Evolutionary conservation across 2,797 vertebrate species (phyloP), one percentile per base, ranked within the genome.

Genomic region (Sitta carolinensis): DNA sequence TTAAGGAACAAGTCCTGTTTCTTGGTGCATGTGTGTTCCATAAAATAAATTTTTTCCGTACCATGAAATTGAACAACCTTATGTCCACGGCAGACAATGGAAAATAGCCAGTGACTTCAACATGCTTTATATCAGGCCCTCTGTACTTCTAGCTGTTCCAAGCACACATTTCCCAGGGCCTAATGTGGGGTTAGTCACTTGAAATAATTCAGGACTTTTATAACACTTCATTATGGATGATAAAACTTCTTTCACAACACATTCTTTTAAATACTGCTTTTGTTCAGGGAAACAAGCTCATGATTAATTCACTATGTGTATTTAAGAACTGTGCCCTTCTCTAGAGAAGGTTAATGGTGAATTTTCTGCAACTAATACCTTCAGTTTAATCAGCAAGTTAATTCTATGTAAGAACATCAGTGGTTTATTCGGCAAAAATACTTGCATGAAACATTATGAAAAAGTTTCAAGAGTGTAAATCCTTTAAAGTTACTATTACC

Each of bases 201-300:
- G 38, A 95, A 93, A 78, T 68, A 16, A 62, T 78, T 87, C 76
- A 84, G 66, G 66, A 47, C 54, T 69, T 92, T 92, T 86, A 78
- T 84, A 95, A 69, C 87, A 89, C 84, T 91, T 95, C 89, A 92
- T 95, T 92, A 92, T 47, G 62, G 50, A 84, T 85, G 79, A 94
- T 87, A 89, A 48, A 89, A 91, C 58, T 81, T 51, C 72, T 94
- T 95, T 94, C 62, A 85, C 82, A 83, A 85, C 50, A 74, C 87
- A 67, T 85, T 80, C 29, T 90, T 92, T 91, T 72, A 89, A 81
- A 81, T 58, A 52, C 42, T 69, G 50, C 43, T 85, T 87, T 92
- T 87, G n/a, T 93, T 94, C 43, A 30, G 75, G 79, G 64, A 87
- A 90, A 86, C 40, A 85, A 85, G 38, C 13, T 52, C 43, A 36